phyloP scores from a whole-genome alignment of 2,113 vertebrate species.

The Perognathus longimembris region DNA sequence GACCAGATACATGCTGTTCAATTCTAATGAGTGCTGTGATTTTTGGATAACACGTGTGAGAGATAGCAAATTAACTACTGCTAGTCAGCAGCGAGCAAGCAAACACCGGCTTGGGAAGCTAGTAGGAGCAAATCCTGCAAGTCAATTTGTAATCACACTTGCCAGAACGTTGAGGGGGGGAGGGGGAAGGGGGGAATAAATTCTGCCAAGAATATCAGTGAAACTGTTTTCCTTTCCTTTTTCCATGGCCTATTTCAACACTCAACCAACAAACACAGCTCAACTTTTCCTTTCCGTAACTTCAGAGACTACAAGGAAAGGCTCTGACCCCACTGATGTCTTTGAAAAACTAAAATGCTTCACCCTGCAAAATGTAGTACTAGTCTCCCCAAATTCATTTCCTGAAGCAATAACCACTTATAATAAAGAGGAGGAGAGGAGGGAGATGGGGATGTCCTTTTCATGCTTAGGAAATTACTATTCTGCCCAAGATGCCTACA shows the following conservation, averaged over 20 bases:
- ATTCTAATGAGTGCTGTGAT: constrained; percentile 79
- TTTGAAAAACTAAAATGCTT: constrained; percentile 38
- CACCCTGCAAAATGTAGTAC: not conserved
- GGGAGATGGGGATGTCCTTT: not conserved
- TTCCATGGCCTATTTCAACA: constrained; percentile 71
- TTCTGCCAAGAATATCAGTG: constrained; percentile 82
- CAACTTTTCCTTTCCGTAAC: constrained; percentile 60
- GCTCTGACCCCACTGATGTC: constrained; percentile 20
- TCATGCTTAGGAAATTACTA: not conserved
- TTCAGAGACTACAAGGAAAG: constrained; percentile 10
- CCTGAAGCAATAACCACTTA: not conserved
- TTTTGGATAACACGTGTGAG: constrained; percentile 70
- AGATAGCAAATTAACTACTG: constrained; percentile 59
- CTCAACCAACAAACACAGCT: constrained; percentile 59
- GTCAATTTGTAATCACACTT: constrained; percentile 77
- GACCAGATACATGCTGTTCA: constrained; percentile 66
- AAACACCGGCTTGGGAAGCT: constrained; percentile 70
- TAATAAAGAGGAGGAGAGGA: not conserved
- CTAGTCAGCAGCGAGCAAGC: constrained; percentile 56
- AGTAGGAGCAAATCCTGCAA: constrained; percentile 44
- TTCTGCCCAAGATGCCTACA: not conserved
- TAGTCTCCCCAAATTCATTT: not conserved
- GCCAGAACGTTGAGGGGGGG: constrained; percentile 73
- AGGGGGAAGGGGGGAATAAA: constrained; percentile 59
- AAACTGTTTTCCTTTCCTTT: constrained; percentile 76